Base-by-base conservation (phyloP, 2,888 invertebrate species). In the Melitaea athalia region DNA sequence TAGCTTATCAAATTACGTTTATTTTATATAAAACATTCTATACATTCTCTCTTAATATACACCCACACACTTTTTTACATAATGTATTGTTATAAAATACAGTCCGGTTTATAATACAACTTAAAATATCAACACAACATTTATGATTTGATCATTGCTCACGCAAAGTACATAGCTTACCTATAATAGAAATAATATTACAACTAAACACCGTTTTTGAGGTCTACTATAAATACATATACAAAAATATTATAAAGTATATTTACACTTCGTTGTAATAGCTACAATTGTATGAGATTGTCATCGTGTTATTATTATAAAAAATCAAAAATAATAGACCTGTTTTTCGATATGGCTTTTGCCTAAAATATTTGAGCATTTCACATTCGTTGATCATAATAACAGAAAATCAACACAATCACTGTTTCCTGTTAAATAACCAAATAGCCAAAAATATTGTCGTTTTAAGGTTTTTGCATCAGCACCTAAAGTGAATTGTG, bases 311-410 rank as follows among this genome's bases (percentile, higher is more conserved):
- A 59, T 63, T 42, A 55, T 63, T 61, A 38, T 11, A 42, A 38
- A 42, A 69, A 49, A 42, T 59, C 59, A 43, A 59, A 66, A n/a
- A 67, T 73, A 76, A 74, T 73, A 81, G 84, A 83, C 82, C 84
- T 82, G 83, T 79, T 77, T 82, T 80, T 45, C 74, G 78, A 79
- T 89, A 89, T 90, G 90, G 90, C 91, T 86, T 79, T 79, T 79
- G 91, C 89, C 89, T 86, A 88, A 85, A 87, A 85, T 88, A 89
- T 81, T 91, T 92, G 92, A 92, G 92, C 92, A 92, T 87, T 88
- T 86, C 85, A 86, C 82, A 76, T 86, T 87, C 85, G 85, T 86
- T 84, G 84, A 83, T 81, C 73, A 80, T 79, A 83, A 85, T 83
- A 79, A 85, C 79, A 81, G 85, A 86, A 87, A 83, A 91, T 92